Evolutionary conservation across 2,113 vertebrate genomes (phyloP).

Genomic region (Spheniscus mendiculus): DNA sequence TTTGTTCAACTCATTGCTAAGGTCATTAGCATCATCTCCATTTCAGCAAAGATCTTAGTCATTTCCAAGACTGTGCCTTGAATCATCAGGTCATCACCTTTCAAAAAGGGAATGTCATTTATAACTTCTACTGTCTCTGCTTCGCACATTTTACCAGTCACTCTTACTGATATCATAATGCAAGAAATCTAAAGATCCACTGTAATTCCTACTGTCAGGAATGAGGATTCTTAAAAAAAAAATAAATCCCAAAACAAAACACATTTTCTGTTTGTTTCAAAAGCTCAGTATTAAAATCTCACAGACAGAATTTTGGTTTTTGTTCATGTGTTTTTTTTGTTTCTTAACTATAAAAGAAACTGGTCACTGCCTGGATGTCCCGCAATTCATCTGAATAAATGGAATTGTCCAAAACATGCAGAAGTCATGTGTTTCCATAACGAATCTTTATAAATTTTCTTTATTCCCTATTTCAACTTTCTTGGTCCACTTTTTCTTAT

Average conservation of each 20-base stretch:
- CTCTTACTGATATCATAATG: not conserved
- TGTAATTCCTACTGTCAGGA: slow-evolving; percentile 28
- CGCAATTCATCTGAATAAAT: not conserved
- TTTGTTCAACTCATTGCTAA: not conserved
- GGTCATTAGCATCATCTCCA: not conserved
- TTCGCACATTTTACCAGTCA: slow-evolving; percentile 30
- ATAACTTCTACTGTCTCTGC: not conserved
- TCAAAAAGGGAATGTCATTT: slow-evolving; percentile 25
- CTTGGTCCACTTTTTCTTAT: not conserved
- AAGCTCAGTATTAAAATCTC: slow-evolving; percentile 47
- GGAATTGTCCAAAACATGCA: not conserved
- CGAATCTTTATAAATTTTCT: not conserved
- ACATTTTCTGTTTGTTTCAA: slow-evolving; percentile 53
- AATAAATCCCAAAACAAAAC: not conserved
- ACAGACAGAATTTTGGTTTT: not conserved
- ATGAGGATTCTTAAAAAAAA: slow-evolving; percentile 20
- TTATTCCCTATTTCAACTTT: not conserved
- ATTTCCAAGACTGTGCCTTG: not conserved
- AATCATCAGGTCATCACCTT: not conserved
- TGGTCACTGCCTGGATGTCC: not conserved
- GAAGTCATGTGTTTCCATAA: not conserved
- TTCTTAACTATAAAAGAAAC: not conserved
- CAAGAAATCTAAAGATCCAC: slow-evolving; percentile 36
- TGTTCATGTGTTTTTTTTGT: slow-evolving; percentile 6
- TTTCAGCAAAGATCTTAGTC: not conserved